phyloP scores from a whole-genome alignment of 2,888 invertebrate genomes.

The Coleophora flavipennella region DNA sequence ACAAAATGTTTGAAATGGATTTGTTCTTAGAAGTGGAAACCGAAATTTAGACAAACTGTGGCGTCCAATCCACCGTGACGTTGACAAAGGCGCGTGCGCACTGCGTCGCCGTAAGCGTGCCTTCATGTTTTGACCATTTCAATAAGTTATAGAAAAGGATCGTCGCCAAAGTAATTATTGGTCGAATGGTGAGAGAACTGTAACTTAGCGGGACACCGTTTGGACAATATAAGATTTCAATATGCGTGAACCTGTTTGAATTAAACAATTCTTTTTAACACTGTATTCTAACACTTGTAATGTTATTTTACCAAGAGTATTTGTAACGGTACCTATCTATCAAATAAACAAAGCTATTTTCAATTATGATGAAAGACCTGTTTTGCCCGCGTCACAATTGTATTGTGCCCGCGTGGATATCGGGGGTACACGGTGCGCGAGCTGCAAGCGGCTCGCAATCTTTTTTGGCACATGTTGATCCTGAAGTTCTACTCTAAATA shows the following conservation, averaged over 20 bases:
- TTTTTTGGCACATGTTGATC: too few relatives aligned
- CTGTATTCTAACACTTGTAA: not conserved
- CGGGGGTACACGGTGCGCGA: too few relatives aligned
- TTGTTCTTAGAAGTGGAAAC: slow-evolving; percentile 62
- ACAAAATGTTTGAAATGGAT: slow-evolving; percentile 39
- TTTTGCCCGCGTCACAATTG: too few relatives aligned
- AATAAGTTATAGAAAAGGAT: slow-evolving; percentile 50
- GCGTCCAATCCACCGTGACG: slow-evolving; percentile 44
- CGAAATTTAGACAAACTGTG: slow-evolving; percentile 69
- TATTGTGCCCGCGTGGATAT: too few relatives aligned
- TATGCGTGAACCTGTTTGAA: slow-evolving; percentile 30
- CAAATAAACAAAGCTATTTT: not conserved
- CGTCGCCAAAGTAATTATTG: slow-evolving; percentile 65
- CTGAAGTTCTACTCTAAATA: too few relatives aligned
- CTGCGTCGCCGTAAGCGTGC: slow-evolving; percentile 65
- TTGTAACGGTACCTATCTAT: slow-evolving; percentile 14
- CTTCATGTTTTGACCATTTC: slow-evolving; percentile 58
- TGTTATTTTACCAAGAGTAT: slow-evolving; percentile 10
- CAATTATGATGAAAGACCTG: too few relatives aligned
- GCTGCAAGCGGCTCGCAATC: too few relatives aligned
- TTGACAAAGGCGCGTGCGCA: slow-evolving; percentile 42
- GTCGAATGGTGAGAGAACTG: slow-evolving; percentile 50
- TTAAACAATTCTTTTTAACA: too few relatives aligned
- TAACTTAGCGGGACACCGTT: slow-evolving; percentile 50
- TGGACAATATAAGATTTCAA: slow-evolving; percentile 32